A percentile compares a stretch with the other conserved stretches of the same genome.
Conservation (phyloP, 2,113 vertebrate species). For the Gracilinanus agilis region DNA sequence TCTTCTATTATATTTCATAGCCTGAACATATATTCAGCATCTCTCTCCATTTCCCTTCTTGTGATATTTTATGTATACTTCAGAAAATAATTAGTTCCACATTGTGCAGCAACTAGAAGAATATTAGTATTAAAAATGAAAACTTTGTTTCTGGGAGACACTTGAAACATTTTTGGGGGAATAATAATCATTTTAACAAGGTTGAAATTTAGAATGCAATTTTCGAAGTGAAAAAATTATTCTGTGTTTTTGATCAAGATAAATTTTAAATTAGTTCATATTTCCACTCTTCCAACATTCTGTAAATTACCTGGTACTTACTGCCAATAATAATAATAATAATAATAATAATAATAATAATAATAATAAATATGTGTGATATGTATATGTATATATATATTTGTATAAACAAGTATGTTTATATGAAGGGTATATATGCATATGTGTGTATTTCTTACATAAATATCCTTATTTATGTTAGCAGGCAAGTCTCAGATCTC, state of each 20-base stretch:
- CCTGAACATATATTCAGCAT: background rate
- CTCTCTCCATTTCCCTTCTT: background rate
- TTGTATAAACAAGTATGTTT: too few relatives aligned
- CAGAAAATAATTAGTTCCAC: background rate
- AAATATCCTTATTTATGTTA: conserved; percentile 17
- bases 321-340: background rate
- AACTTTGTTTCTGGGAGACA: background rate
- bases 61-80: conserved; percentile 24
- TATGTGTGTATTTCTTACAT: too few relatives aligned
- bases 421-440: too few relatives aligned
- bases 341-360: background rate
- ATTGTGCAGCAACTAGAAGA: background rate
- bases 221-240: conserved; percentile 3
- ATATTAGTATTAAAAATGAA: background rate
- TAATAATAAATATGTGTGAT: background rate
- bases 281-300: background rate
- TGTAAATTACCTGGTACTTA: background rate
- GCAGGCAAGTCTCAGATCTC: conserved; percentile 34
- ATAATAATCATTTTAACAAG: background rate
- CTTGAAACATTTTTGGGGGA: conserved; percentile 17
- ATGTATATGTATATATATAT: background rate
- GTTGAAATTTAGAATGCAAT: conserved; percentile 5
- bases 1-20: background rate
- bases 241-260: background rate
- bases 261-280: background rate